Base-by-base conservation (phyloP, 2,113 vertebrate genomes). In the Oenanthe oenanthe region DNA sequence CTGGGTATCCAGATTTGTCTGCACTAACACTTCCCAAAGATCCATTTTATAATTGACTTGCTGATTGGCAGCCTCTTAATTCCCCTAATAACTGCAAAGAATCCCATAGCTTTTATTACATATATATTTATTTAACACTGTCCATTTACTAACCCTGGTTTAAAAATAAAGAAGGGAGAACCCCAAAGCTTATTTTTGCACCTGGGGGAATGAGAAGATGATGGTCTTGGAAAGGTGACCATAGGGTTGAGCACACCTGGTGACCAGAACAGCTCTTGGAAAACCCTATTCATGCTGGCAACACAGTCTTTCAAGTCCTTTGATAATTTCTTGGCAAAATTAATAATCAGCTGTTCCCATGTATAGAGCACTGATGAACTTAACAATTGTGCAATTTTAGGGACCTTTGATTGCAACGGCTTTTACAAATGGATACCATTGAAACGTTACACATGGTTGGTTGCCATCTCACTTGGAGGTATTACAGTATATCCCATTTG, bases 341-440 rank as follows among this genome's bases (percentile, higher is more conserved):
- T 96, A 88, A 97, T 97, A 94, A 98, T 97, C 94, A 75, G 97
- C 97, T 98, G 97, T 98, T 98, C 98, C 97, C 97, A 73, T 98
- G 97, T 98, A 98, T 98, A 98, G 98, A 97, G 96, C 98, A 99
- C 98, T 99, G 99, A 99, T 99, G 98, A 98, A 96, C 97, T 98
- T 98, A 99, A 98, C 98, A 98, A 99, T 99, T 99, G 98, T 99
- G 97, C 99, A 98, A 98, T 99, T 99, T 99, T 99, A 99, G 99
- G 99, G 99, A 96, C 99, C 99, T 98, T 99, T 99, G 99, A 99
- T 99, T 99, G 99, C 99, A 97, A 99, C 99, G 98, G 99, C 99
- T 98, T 99, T 99, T 99, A 99, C 99, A 99, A 99, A 99, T 98
- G 99, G 99, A 99, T 99, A 99, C 99, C 99, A 99, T 98, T 99